phyloP scores from a whole-genome alignment of 2,113 vertebrate genomes.

The Microcebus tavaratra region DNA sequence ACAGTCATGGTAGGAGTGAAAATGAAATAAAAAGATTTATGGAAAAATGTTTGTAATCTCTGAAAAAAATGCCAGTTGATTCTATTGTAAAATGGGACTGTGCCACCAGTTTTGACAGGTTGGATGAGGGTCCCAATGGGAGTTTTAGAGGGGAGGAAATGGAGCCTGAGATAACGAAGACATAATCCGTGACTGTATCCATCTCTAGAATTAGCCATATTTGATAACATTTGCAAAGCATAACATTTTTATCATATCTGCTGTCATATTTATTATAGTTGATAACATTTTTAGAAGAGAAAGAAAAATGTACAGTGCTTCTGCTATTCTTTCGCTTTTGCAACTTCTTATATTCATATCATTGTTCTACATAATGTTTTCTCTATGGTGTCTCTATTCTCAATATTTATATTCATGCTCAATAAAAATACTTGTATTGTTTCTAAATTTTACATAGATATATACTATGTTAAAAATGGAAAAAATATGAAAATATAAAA shows the following conservation, averaged over 20 bases:
- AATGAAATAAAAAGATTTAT: not conserved
- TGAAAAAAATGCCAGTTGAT: not conserved
- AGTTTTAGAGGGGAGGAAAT: not conserved
- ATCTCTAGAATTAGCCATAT: not conserved
- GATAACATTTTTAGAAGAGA: not conserved
- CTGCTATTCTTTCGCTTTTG: not conserved
- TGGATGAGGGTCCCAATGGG: not conserved
- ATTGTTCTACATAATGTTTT: not conserved
- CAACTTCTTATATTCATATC: not conserved
- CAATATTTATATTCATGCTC: not conserved
- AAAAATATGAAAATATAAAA: slow-evolving; percentile 34
- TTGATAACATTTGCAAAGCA: not conserved
- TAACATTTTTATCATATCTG: not conserved
- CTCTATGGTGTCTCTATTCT: not conserved
- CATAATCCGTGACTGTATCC: not conserved
- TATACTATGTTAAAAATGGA: not conserved
- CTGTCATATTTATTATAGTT: not conserved
- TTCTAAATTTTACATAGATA: not conserved
- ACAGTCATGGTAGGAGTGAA: not conserved
- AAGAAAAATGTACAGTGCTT: not conserved
- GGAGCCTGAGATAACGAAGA: not conserved
- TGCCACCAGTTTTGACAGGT: not conserved
- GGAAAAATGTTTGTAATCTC: not conserved
- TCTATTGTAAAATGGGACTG: not conserved
- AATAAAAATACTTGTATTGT: not conserved